These are phyloP conservation scores for Setophaga petechia DNA, from an alignment of 2,113 vertebrate species.

Conservation along the genomic window DNA sequence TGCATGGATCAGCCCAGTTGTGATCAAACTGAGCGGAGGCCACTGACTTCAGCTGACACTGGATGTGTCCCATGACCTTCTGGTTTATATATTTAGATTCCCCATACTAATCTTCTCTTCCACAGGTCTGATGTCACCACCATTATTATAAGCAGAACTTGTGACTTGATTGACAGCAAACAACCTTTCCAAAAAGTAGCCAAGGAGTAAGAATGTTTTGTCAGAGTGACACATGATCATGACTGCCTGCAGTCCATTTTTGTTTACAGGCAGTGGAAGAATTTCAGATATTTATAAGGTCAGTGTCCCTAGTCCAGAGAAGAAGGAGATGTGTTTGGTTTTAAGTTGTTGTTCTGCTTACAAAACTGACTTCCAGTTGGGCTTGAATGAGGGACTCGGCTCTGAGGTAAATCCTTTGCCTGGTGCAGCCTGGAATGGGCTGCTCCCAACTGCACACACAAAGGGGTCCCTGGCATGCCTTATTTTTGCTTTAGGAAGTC, in stretches of 20 bases:
- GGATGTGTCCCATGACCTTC: constrained; percentile 53
- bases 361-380: background rate
- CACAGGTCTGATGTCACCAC: constrained; percentile 42
- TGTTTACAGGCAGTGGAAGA: constrained; percentile 35
- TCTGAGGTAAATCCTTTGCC: background rate
- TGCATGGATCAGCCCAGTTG: background rate
- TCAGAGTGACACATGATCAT: background rate
- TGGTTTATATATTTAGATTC: constrained; percentile 56
- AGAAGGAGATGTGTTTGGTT: background rate
- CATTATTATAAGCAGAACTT: constrained; percentile 59
- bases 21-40: background rate
- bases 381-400: background rate
- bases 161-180: constrained; percentile 45
- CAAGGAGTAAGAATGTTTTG: constrained; percentile 20
- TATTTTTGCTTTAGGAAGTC: constrained; percentile 25
- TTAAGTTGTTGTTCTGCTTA: background rate
- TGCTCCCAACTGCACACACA: background rate
- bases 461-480: background rate
- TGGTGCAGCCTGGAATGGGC: background rate
- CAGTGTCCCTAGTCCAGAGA: background rate
- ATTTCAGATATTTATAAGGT: constrained; percentile 46
- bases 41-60: background rate
- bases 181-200: constrained; percentile 46
- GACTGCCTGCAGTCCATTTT: constrained; percentile 24
- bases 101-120: constrained; percentile 19